A percentile compares a stretch with the other conserved stretches of the same genome.
Conservation (phyloP, 2,797 vertebrate species). For the Eulemur coronatus region DNA sequence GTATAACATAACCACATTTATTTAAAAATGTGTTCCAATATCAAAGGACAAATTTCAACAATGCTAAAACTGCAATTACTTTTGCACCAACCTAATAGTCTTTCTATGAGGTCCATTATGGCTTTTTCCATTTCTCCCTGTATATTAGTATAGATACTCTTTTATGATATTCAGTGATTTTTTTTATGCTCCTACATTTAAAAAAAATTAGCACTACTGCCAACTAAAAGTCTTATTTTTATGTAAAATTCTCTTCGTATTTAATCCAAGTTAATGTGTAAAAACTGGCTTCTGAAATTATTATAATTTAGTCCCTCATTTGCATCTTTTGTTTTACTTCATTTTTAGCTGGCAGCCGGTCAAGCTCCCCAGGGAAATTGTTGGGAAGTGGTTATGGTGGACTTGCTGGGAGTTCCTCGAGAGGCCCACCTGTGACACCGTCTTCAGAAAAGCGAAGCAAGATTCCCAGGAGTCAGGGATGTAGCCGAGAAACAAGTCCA, state of each 20-base stretch:
- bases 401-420: conserved; percentile 84
- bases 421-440: conserved; percentile 88
- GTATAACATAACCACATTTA: no score
- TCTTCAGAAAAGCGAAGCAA: conserved; percentile 93
- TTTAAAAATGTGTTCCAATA: no score
- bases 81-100: no score
- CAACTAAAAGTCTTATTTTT: conserved; percentile 26
- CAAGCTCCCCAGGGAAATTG: conserved; percentile 96
- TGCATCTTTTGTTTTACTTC: conserved; percentile 46
- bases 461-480: conserved; percentile 97
- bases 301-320: neutral
- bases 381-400: conserved; percentile 92
- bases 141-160: neutral
- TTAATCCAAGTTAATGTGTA: neutral
- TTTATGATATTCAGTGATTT: neutral
- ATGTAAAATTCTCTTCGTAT: neutral
- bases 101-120: no score
- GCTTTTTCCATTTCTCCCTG: no score
- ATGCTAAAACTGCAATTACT: no score
- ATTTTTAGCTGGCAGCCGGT: conserved; percentile 94
- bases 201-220: neutral
- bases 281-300: neutral
- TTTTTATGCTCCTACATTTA: neutral
- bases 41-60: no score
- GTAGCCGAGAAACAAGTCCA: conserved; percentile 97